These are phyloP conservation scores for Trimorus sp. DNA, from an alignment of 2,888 invertebrate species.

Conservation along the genomic window DNA sequence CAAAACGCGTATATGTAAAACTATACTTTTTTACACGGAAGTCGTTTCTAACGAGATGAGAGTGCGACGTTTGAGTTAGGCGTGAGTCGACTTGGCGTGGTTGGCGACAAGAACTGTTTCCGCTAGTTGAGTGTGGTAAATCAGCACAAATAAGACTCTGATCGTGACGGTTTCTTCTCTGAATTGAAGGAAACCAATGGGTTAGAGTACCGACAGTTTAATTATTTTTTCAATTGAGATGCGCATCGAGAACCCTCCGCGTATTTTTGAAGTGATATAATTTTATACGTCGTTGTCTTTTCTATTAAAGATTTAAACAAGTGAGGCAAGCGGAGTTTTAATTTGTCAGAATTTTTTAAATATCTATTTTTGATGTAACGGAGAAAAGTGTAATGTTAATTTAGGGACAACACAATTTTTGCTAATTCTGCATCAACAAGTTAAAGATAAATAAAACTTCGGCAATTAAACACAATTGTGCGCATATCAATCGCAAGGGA, in stretches of 20 bases:
- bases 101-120: conserved; percentile 33
- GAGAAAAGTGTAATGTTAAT: conserved; percentile 19
- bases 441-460: too few species aligned
- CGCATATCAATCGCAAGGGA: conserved; percentile 69
- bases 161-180: conserved; percentile 31
- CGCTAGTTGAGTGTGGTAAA: conserved; percentile 40
- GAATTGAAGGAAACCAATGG: conserved; percentile 23
- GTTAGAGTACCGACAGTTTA: conserved; percentile 19
- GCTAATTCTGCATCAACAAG: neutral
- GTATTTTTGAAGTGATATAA: conserved; percentile 9
- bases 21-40: neutral
- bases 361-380: conserved; percentile 34
- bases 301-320: neutral
- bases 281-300: conserved; percentile 1
- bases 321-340: too few species aligned
- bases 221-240: conserved; percentile 17
- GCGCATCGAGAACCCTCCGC: neutral
- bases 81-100: conserved; percentile 33
- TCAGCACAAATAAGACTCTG: conserved; percentile 26
- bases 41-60: conserved; percentile 18
- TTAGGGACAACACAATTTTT: conserved; percentile 25
- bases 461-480: too few species aligned
- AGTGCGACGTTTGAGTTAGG: conserved; percentile 32
- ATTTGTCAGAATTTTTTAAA: neutral
- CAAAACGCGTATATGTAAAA: neutral